These are phyloP conservation scores for Chondrilla cf. caribensis DNA, from an alignment of 37 sponge, comb jelly and placozoan genomes.

Conservation along the genomic window DNA sequence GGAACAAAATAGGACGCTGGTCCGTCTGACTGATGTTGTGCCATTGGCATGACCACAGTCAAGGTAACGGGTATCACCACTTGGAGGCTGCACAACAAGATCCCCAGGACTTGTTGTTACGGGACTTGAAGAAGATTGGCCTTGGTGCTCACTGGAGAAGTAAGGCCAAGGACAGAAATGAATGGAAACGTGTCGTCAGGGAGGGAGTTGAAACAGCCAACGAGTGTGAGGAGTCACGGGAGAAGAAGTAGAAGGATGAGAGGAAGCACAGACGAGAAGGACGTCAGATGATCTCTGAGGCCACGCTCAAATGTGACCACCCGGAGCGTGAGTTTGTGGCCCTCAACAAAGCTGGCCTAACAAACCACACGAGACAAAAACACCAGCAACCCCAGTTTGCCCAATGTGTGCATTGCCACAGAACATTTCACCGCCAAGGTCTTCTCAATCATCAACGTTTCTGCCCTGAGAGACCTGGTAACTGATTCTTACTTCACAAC, in stretches of 20 bases:
- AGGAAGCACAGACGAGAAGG: slow-evolving; percentile 13
- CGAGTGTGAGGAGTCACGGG: background rate
- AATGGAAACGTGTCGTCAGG: background rate
- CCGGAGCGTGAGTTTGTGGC: slow-evolving; percentile 9
- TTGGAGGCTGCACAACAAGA: slow-evolving; percentile 12
- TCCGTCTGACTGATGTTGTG: slow-evolving; percentile 1
- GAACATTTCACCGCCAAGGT: background rate
- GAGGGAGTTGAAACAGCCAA: background rate
- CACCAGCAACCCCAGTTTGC: background rate
- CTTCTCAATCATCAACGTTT: background rate
- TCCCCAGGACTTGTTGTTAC: slow-evolving; percentile 1
- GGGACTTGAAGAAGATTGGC: background rate
- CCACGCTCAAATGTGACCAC: background rate
- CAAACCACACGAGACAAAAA: background rate
- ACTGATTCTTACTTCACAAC: background rate
- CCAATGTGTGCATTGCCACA: background rate
- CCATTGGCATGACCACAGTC: slow-evolving; percentile 14
- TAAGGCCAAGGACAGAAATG: background rate
- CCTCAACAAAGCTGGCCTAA: background rate
- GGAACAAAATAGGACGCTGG: background rate
- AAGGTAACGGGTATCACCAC: slow-evolving; percentile 1
- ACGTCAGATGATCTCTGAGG: background rate
- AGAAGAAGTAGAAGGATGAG: slow-evolving; percentile 17
- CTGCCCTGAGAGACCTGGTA: background rate
- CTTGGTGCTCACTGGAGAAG: slow-evolving; percentile 5